Conservation (phyloP, 1,140 invertebrate species). For the Cydia splendana region DNA sequence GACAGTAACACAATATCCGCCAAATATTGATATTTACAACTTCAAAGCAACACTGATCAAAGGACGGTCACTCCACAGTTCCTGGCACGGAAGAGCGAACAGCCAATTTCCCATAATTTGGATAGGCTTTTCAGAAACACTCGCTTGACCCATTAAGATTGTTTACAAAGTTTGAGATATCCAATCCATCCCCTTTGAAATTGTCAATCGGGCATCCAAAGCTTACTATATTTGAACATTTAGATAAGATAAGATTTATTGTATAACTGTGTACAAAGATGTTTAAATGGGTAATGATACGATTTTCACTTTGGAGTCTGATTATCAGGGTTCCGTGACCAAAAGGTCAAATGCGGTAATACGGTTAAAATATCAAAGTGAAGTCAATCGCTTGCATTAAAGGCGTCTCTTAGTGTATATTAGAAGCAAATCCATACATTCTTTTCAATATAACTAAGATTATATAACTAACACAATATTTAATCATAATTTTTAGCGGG, state of each 20-base stretch:
- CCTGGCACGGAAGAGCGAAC: neutral
- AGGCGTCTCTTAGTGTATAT: no score
- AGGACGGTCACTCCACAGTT: constrained; percentile 2
- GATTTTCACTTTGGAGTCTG: no score
- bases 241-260: no score
- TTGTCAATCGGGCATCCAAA: neutral
- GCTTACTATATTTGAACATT: neutral
- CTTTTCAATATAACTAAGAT: no score
- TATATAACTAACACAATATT: no score
- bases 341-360: no score
- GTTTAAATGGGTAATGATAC: neutral
- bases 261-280: no score
- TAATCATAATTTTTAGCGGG: no score
- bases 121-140: neutral
- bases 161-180: neutral
- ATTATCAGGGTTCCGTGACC: no score
- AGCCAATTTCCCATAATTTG: neutral
- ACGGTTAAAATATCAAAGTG: no score
- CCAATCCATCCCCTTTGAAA: neutral
- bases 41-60: neutral
- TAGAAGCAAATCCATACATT: no score
- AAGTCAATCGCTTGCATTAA: no score
- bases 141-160: neutral
- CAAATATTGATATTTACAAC: neutral
- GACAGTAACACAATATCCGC: neutral